Evolutionary conservation across 2,797 vertebrate genomes (phyloP).

Genomic region (Acipenser ruthenus): DNA sequence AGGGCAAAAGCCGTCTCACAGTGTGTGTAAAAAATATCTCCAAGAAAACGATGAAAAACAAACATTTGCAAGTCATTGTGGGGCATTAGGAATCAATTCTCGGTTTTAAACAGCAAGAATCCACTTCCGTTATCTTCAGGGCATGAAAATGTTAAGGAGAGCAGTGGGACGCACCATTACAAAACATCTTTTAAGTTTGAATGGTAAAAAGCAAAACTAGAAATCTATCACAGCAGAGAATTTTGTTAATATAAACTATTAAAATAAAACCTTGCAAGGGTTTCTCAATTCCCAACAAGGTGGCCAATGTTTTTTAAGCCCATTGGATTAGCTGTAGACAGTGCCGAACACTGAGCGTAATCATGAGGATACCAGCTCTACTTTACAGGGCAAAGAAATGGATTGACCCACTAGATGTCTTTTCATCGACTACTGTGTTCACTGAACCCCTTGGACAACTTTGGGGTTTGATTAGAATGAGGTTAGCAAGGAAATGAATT

Average conservation of each 20-base stretch:
- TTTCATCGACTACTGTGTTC: too few relatives aligned
- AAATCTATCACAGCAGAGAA: slow-evolving; percentile 7
- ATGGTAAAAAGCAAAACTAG: slow-evolving; percentile 17
- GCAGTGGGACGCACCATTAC: slow-evolving; percentile 6
- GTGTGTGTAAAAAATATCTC: slow-evolving; percentile 9
- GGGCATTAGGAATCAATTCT: not conserved
- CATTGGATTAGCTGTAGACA: not conserved
- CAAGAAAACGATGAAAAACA: not conserved
- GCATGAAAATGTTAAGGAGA: not conserved
- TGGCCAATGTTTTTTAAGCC: slow-evolving; percentile 14
- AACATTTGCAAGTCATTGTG: not conserved
- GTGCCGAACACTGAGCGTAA: slow-evolving; percentile 2
- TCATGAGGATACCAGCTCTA: too few relatives aligned
- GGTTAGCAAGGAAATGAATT: too few relatives aligned
- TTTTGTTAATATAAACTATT: slow-evolving; percentile 21
- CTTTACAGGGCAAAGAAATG: too few relatives aligned
- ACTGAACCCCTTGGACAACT: too few relatives aligned
- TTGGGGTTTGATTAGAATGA: too few relatives aligned
- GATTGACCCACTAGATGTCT: too few relatives aligned
- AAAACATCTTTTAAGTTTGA: slow-evolving; percentile 20
- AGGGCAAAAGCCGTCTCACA: slow-evolving; percentile 14
- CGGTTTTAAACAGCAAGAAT: not conserved
- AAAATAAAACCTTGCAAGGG: slow-evolving; percentile 25
- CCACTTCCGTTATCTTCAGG: not conserved
- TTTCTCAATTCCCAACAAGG: slow-evolving; percentile 22